phyloP scores from a whole-genome alignment of 2,888 invertebrate species.

The Mythimna albipuncta region DNA sequence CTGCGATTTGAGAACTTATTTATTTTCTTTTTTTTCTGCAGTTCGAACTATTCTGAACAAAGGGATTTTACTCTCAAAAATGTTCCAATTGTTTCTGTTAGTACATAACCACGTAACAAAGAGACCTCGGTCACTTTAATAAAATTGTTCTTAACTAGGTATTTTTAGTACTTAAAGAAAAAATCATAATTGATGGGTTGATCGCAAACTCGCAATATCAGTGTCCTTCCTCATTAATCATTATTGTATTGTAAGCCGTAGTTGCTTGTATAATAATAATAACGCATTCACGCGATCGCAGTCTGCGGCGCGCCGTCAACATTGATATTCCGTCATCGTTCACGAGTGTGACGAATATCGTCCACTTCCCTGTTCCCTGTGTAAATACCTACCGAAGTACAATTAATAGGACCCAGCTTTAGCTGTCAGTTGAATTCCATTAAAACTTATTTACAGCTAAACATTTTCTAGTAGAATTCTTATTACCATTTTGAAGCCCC shows the following conservation, averaged over 20 bases:
- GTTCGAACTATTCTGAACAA: not conserved
- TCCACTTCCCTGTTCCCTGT: constrained; percentile 10
- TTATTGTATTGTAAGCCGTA: not conserved
- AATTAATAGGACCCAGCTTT: too few species aligned
- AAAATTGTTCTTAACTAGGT: not conserved
- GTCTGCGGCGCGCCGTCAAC: not conserved
- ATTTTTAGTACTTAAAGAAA: not conserved
- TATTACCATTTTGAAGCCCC: not conserved
- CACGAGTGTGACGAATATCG: constrained; percentile 6
- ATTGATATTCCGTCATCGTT: constrained; percentile 31
- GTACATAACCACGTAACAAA: not conserved
- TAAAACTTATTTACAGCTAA: too few species aligned
- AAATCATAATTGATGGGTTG: not conserved
- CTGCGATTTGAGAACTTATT: not conserved
- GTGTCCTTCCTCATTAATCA: constrained; percentile 22
- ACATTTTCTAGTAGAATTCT: not conserved
- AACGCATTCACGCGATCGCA: constrained; percentile 2
- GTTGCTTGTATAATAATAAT: constrained; percentile 1
- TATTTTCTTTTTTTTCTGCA: not conserved
- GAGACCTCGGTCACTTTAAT: not conserved
- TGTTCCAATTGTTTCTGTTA: not conserved
- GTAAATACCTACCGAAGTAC: too few species aligned
- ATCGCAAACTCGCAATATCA: not conserved
- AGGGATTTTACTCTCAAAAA: too few species aligned
- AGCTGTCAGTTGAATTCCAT: not conserved